A percentile compares a stretch with the other conserved stretches of the same genome.
phyloP scores from a whole-genome alignment of 2,113 vertebrate species.

The Diglossa brunneiventris region DNA sequence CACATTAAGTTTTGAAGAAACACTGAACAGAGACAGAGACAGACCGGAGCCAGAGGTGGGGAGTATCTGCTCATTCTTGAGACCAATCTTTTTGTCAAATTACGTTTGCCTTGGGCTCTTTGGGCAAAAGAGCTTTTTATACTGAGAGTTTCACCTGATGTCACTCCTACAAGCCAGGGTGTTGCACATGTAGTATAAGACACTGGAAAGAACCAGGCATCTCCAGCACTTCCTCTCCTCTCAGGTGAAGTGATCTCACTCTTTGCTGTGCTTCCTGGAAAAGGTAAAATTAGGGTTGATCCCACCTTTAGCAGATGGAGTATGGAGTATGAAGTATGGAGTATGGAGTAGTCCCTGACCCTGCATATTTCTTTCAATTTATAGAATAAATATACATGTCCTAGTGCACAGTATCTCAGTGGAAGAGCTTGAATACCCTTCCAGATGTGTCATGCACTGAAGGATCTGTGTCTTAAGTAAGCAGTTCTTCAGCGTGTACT shows the following conservation, averaged over 20 bases:
- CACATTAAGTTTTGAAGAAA: not conserved
- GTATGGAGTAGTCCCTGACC: not conserved
- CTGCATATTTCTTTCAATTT: not conserved
- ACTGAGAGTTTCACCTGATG: not conserved
- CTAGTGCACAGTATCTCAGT: not conserved
- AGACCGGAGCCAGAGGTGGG: not conserved
- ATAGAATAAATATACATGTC: fast-evolving
- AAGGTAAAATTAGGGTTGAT: not conserved
- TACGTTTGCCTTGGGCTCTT: not conserved
- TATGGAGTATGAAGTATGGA: too few relatives aligned
- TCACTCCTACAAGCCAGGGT: not conserved
- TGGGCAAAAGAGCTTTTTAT: not conserved
- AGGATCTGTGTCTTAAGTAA: not conserved
- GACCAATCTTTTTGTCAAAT: not conserved
- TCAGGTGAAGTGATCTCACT: not conserved
- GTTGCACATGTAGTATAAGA: not conserved
- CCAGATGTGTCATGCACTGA: not conserved
- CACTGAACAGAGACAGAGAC: not conserved
- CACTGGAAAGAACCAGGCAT: not conserved
- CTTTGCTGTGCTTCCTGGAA: not conserved
- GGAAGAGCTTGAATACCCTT: not conserved
- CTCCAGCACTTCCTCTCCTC: not conserved
- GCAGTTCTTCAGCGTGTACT: not conserved
- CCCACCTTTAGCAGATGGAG: not conserved
- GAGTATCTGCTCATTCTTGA: not conserved